phyloP scores from a whole-genome alignment of 2,888 invertebrate genomes.

The Agrochola litura region DNA sequence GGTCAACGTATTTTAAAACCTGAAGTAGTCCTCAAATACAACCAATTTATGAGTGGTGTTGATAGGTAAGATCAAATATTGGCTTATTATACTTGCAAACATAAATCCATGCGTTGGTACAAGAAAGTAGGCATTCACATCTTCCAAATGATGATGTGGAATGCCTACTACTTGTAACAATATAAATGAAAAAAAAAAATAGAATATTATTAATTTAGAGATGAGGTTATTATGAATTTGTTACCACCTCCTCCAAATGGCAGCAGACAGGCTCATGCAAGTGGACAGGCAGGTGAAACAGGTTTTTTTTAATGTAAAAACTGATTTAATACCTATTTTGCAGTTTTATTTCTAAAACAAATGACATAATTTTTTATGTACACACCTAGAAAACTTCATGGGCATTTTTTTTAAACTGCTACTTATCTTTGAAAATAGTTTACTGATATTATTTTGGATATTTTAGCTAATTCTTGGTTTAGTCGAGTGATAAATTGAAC shows the following conservation, averaged over 20 bases:
- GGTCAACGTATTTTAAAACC: neutral
- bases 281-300: neutral
- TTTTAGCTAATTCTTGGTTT: too few relatives aligned
- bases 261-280: constrained; percentile 7
- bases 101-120: constrained; percentile 36
- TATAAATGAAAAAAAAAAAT: neutral
- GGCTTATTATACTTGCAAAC: constrained; percentile 7
- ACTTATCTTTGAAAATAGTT: too few relatives aligned
- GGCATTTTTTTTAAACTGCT: too few relatives aligned
- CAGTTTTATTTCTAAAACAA: constrained; percentile 1
- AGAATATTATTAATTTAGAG: neutral
- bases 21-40: neutral
- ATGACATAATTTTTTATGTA: neutral
- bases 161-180: constrained; percentile 8
- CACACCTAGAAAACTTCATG: too few relatives aligned
- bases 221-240: neutral
- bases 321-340: neutral
- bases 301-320: neutral
- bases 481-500: too few relatives aligned
- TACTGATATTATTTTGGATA: too few relatives aligned
- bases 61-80: constrained; percentile 8
- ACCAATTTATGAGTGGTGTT: neutral
- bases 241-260: constrained; percentile 1
- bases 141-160: constrained; percentile 39
- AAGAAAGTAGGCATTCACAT: constrained; percentile 45